A percentile compares a stretch with the other conserved stretches of the same genome.
These are phyloP conservation scores for Rhagonycha lutea DNA, from an alignment of 2,888 invertebrate genomes.

Conservation along the genomic window DNA sequence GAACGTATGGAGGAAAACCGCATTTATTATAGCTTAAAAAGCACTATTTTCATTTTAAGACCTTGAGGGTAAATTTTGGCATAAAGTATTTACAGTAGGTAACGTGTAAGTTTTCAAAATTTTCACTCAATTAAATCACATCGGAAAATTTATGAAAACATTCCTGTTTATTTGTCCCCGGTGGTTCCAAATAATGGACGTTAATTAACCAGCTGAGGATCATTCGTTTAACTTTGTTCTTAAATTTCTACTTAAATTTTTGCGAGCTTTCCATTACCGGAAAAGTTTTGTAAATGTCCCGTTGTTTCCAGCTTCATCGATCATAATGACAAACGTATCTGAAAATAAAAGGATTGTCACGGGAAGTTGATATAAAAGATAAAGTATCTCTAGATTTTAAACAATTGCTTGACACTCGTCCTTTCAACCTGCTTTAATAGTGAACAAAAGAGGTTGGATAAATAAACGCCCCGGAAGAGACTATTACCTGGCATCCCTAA, in stretches of 20 bases:
- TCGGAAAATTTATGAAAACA: neutral
- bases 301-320: neutral
- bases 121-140: neutral
- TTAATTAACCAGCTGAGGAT: conserved; percentile 4
- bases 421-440: neutral
- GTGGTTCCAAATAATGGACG: neutral
- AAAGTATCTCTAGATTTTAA: neutral
- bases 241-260: neutral
- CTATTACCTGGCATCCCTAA: too few species aligned
- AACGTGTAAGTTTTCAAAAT: neutral
- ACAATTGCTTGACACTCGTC: neutral
- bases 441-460: neutral
- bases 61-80: neutral
- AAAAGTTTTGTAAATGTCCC: neutral
- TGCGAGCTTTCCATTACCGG: neutral
- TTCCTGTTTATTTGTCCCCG: neutral
- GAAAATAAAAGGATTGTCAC: neutral
- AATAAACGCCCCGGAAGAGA: too few species aligned
- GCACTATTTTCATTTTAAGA: neutral
- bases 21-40: neutral
- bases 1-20: neutral
- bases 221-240: conserved; percentile 1
- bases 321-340: neutral
- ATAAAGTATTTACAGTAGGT: neutral
- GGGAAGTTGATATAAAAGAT: neutral